These are phyloP conservation scores for Phylloscopus trochiloides DNA, from an alignment of 2,113 vertebrate species.

Conservation along the genomic window DNA sequence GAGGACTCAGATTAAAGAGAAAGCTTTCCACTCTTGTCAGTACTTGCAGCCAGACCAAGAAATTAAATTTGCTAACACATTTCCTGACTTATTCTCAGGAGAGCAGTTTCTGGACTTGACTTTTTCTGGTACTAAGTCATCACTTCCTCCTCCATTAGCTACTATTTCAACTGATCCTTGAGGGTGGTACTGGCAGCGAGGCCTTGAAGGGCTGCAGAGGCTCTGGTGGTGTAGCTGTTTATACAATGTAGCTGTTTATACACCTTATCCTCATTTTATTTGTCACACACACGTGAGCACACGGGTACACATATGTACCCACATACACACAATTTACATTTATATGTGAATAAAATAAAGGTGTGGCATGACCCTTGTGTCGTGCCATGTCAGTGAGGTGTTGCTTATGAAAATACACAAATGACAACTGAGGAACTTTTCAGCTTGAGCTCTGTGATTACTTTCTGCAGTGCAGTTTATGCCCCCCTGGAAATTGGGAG, in stretches of 20 bases:
- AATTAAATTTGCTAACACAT: background rate
- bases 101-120: background rate
- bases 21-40: background rate
- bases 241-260: fast-evolving
- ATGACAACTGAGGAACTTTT: background rate
- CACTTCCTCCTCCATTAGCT: background rate
- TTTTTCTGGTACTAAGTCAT: background rate
- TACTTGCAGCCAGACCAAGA: background rate
- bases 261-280: background rate
- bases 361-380: background rate
- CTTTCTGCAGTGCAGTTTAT: background rate
- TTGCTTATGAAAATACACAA: background rate
- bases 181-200: background rate
- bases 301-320: fast-evolving
- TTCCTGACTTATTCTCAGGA: background rate
- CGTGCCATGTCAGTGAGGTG: background rate
- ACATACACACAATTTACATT: fast-evolving
- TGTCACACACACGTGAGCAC: fast-evolving
- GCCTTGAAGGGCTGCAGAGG: background rate
- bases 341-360: background rate
- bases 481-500: background rate
- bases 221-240: background rate
- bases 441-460: fast-evolving
- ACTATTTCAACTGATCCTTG: background rate
- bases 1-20: background rate